Base-by-base conservation (phyloP, 2,113 vertebrate genomes). In the Crypturellus undulatus region DNA sequence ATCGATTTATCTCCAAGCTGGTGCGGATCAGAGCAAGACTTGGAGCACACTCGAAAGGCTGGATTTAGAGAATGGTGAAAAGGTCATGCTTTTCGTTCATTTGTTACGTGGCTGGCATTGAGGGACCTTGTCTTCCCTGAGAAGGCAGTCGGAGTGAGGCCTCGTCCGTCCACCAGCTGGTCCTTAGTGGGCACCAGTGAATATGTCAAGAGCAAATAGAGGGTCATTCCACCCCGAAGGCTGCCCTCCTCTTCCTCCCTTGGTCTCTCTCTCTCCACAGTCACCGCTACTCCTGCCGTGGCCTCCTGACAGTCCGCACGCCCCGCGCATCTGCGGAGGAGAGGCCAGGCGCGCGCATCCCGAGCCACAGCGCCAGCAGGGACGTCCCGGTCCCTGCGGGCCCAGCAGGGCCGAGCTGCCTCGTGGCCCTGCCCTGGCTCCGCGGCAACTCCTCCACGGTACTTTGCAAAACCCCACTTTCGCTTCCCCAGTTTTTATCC, bases 391-490 rank as follows among this genome's bases (percentile, higher is more conserved):
- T 43, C 12, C 42, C 42, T 15, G 12, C 42, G 12, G 42, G 42
- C 42, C 42, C 38, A 38, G 7, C 38, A 38, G 38, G 10, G 42
- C 42, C 10, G 42, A 14, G 42, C 42, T 14, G 42, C 42, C 42
- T 14, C 42, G 42, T 12, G 10, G 42, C 42, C 43, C 43, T 38
- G 45, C 56, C 62, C 45, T 19, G 9, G 71, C 43, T 24, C 60
- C 71, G 47, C 77, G 22, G n/a, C n/a, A 8, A 21, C 69, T 87
- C 73, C 90, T 83, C 59, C 86, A 62, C 1, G 85, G 82, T 93
- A 87, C 94, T 91, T 92, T 17, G 54, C 93, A 62, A 36, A 75
- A 75, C 83, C 90, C 25, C 87, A n/a, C 84, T 90, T 59, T 84
- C 19, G 56, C 17, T 91, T 67, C 45, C 52, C 72, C 21, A n/a